These are phyloP conservation scores for Onychomys torridus DNA, from an alignment of 2,797 vertebrate species.

Conservation along the genomic window DNA sequence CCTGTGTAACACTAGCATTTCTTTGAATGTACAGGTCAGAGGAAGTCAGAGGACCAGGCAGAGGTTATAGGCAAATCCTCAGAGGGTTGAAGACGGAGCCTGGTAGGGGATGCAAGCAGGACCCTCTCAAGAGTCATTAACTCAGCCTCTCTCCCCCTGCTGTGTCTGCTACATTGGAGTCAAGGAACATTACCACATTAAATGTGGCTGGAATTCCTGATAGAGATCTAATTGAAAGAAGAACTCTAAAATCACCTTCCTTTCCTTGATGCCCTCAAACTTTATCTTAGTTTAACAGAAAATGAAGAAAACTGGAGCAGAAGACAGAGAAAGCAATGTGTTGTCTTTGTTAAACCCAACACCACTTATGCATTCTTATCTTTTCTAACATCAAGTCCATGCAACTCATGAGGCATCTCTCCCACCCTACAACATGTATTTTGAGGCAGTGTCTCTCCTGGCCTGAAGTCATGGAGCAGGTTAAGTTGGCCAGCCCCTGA, in stretches of 20 bases:
- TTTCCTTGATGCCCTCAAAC: background rate
- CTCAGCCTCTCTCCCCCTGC: background rate
- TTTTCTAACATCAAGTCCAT: background rate
- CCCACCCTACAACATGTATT: background rate
- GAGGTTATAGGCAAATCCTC: background rate
- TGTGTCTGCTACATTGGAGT: background rate
- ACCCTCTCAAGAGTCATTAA: slow-evolving; percentile 19
- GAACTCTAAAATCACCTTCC: background rate
- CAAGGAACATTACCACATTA: background rate
- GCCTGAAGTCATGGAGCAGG: background rate
- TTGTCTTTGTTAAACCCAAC: background rate
- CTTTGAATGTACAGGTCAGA: background rate
- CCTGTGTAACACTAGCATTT: background rate
- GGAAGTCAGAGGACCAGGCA: background rate
- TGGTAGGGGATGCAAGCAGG: background rate
- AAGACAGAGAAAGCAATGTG: background rate
- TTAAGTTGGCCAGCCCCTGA: background rate
- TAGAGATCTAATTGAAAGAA: slow-evolving; percentile 10
- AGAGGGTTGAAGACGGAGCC: background rate
- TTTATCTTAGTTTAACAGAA: slow-evolving; percentile 49
- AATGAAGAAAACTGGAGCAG: background rate
- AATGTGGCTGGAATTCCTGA: background rate
- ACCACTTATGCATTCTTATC: background rate
- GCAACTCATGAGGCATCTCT: background rate
- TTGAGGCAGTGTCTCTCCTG: background rate